A percentile compares a stretch with the other conserved stretches of the same genome.
Conservation (phyloP, 1,140 invertebrate species). For the Procambarus clarkii region DNA sequence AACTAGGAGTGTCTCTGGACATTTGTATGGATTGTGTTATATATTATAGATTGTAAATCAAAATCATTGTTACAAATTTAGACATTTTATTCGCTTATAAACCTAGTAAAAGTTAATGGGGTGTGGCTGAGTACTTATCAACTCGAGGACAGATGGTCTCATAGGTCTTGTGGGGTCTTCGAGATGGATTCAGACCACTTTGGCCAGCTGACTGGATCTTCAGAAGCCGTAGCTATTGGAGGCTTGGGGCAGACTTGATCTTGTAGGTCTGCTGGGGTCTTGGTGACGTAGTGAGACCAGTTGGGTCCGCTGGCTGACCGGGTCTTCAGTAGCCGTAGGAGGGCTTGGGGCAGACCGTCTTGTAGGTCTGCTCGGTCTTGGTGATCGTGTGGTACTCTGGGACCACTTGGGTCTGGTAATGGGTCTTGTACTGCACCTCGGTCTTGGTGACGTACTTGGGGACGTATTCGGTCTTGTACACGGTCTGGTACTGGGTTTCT, state of each 20-base stretch:
- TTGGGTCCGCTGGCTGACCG: too few relatives aligned
- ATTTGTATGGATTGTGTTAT: too few relatives aligned
- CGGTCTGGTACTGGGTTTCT: constrained; percentile 54
- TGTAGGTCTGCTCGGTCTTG: constrained; percentile 37
- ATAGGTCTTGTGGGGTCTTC: too few relatives aligned
- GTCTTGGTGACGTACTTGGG: constrained; percentile 61
- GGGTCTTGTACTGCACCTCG: constrained; percentile 31
- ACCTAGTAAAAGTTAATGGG: too few relatives aligned
- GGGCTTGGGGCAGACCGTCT: constrained; percentile 53
- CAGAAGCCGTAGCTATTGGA: not conserved
- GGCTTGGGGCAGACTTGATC: not conserved
- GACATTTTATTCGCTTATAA: too few relatives aligned
- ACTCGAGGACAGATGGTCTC: too few relatives aligned
- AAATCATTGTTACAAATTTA: too few relatives aligned
- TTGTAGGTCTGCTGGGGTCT: not conserved
- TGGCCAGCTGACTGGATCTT: not conserved
- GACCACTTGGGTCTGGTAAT: constrained; percentile 50
- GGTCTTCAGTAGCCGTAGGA: constrained; percentile 5
- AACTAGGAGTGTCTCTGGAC: too few relatives aligned
- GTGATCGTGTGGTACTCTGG: constrained; percentile 56
- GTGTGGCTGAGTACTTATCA: too few relatives aligned
- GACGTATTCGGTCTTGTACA: constrained; percentile 48
- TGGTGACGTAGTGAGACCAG: not conserved
- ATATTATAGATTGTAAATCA: too few relatives aligned
- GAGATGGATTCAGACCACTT: too few relatives aligned